Conservation (phyloP, 2,797 vertebrate species). For the Balearica regulorum region DNA sequence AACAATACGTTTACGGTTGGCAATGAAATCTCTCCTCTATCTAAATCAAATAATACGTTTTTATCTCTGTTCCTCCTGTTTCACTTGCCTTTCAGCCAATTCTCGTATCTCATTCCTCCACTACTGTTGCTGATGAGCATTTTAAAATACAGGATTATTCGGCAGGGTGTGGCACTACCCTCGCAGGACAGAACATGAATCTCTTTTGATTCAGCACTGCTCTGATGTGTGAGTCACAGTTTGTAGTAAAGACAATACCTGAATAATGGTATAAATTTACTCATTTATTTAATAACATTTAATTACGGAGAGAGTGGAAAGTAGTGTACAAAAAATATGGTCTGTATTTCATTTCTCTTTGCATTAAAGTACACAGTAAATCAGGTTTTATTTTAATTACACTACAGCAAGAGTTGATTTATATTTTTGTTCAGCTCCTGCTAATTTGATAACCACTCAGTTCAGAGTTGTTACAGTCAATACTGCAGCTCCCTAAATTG, state of each 20-base stretch:
- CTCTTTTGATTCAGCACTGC: not conserved
- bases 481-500: not conserved
- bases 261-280: conserved; percentile 7
- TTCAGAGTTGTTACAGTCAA: not conserved
- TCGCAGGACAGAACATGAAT: not conserved
- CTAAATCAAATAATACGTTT: not conserved
- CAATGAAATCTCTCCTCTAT: not conserved
- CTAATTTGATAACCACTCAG: conserved; percentile 36
- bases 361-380: conserved; percentile 14
- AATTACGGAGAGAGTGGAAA: not conserved
- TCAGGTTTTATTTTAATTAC: conserved; percentile 61
- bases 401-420: conserved; percentile 23
- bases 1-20: not conserved
- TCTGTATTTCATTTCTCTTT: conserved; percentile 47
- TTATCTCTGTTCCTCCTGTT: not conserved
- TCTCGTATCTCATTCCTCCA: not conserved
- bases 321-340: not conserved
- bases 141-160: not conserved
- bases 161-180: not conserved
- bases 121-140: not conserved
- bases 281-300: conserved; percentile 50
- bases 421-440: conserved; percentile 35
- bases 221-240: not conserved
- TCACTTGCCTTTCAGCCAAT: not conserved
- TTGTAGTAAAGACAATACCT: conserved; percentile 4